Conservation (phyloP, 2,888 invertebrate species). For the Ptychoptera contaminata region DNA sequence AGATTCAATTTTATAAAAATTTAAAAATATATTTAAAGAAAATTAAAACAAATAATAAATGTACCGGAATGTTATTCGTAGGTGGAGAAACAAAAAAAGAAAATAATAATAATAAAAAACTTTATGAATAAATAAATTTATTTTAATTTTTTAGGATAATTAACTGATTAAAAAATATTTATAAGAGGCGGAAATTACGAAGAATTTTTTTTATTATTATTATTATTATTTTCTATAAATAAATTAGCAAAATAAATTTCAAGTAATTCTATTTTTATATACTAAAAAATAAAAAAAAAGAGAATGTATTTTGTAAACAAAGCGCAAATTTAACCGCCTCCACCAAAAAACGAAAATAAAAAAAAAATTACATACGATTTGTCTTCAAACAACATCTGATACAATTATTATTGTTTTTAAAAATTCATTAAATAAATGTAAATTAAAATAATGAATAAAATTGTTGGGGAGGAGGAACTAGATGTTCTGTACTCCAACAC, state of each 20-base stretch:
- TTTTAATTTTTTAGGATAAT: background rate
- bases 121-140: background rate
- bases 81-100: too few species aligned
- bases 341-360: background rate
- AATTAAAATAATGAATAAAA: too few species aligned
- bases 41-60: background rate
- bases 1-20: too few species aligned
- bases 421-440: too few species aligned
- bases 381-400: background rate
- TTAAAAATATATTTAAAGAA: too few species aligned
- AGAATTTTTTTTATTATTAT: constrained; percentile 5
- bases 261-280: constrained; percentile 7
- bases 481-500: too few species aligned
- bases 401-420: too few species aligned
- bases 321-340: too few species aligned
- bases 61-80: too few species aligned
- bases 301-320: too few species aligned
- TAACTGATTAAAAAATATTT: background rate
- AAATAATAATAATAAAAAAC: background rate
- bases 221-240: constrained; percentile 3
- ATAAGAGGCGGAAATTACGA: background rate
- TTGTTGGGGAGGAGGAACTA: too few species aligned
- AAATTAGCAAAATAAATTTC: constrained; percentile 9
- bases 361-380: background rate
- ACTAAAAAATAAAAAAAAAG: background rate